Percentiles rank a stretch among this genome's conserved stretches.
phyloP scores from a whole-genome alignment of 2,797 vertebrate species.

The Manis crassicaudata region DNA sequence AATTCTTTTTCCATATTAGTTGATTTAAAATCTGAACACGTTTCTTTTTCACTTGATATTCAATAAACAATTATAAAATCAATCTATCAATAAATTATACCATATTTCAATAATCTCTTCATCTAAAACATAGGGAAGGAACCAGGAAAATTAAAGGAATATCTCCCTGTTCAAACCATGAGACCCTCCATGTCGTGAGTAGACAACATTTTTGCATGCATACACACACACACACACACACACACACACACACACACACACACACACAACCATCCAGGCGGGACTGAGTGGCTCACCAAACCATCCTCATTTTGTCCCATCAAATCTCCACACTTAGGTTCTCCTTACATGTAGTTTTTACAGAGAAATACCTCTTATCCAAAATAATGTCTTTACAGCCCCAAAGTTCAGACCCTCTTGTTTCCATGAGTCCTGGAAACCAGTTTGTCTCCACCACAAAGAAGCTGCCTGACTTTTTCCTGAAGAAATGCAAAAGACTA shows the following conservation, averaged over 20 bases:
- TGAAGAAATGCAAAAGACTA: not conserved
- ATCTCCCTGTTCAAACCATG: not conserved
- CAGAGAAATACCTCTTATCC: not conserved
- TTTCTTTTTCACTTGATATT: not conserved
- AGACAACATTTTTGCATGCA: not conserved
- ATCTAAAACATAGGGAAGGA: not conserved
- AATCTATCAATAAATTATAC: not conserved
- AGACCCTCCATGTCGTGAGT: not conserved
- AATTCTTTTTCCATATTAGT: not conserved
- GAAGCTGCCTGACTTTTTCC: not conserved
- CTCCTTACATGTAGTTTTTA: not conserved
- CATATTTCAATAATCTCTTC: not conserved
- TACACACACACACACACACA: not conserved
- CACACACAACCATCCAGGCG: not conserved
- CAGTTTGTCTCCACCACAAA: not conserved
- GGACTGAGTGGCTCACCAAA: not conserved
- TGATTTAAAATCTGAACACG: not conserved
- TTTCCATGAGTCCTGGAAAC: not conserved
- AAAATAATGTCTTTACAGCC: not conserved
- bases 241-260: not conserved
- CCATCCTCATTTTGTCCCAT: not conserved
- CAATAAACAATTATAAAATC: not conserved
- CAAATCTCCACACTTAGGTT: not conserved
- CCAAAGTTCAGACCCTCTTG: not conserved
- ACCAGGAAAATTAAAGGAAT: constrained; percentile 8